These are phyloP conservation scores for Tretioscincus oriximinensis DNA, from an alignment of 2,113 vertebrate species.

Conservation along the genomic window DNA sequence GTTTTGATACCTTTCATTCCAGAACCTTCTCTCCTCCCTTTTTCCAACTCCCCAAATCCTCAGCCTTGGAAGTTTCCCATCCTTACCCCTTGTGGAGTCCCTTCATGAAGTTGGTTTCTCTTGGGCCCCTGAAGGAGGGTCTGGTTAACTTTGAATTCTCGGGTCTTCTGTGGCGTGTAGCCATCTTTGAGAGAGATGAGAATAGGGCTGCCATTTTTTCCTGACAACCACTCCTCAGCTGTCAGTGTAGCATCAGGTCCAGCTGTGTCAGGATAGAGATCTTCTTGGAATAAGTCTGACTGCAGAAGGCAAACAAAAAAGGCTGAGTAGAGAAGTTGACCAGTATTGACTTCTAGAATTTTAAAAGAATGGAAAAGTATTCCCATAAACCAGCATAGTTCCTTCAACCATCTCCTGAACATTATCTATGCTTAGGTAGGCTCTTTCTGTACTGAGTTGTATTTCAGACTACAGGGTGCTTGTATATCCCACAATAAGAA, in stretches of 20 bases:
- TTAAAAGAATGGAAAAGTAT: background rate
- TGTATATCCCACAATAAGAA: no score
- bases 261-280: constrained; percentile 84
- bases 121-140: constrained; percentile 74
- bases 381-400: rapidly evolving
- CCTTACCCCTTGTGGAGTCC: constrained; percentile 44
- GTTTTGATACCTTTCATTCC: no score
- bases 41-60: background rate
- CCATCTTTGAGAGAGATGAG: constrained; percentile 88
- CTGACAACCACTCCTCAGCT: constrained; percentile 83
- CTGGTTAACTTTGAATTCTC: constrained; percentile 87
- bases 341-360: background rate
- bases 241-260: constrained; percentile 85
- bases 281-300: constrained; percentile 93
- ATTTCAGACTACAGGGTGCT: no score
- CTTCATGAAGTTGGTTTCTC: constrained; percentile 39
- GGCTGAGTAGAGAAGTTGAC: no score
- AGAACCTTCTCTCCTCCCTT: no score
- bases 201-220: constrained; percentile 78
- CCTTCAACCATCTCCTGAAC: no score
- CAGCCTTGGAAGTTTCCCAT: background rate
- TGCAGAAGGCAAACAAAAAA: constrained; percentile 50
- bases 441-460: no score
- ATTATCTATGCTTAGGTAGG: no score
- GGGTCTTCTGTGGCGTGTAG: constrained; percentile 77